Conservation (phyloP, 37 sponge, comb jelly and placozoan genomes). For the Ianthella basta region DNA sequence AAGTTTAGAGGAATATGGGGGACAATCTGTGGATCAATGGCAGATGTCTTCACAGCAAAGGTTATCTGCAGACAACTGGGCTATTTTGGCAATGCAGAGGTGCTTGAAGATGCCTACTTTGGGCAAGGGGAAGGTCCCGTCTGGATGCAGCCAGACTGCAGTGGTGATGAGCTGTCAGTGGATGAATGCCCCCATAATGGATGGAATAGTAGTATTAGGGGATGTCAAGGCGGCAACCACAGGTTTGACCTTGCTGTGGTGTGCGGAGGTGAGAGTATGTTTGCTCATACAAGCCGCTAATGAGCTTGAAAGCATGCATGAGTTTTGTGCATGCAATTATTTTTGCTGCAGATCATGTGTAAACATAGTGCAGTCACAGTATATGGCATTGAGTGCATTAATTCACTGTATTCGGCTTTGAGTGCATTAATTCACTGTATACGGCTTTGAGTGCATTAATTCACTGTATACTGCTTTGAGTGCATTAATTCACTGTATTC, state of each 20-base stretch:
- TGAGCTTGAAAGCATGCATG: no score
- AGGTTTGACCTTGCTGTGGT: not conserved
- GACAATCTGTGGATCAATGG: not conserved
- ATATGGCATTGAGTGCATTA: no score
- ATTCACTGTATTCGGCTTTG: no score
- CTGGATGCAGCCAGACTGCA: not conserved
- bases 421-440: no score
- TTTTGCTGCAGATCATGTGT: no score
- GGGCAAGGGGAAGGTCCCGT: not conserved
- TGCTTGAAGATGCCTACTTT: not conserved
- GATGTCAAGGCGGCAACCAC: not conserved
- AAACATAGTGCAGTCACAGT: no score
- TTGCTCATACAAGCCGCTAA: not conserved
- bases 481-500: no score
- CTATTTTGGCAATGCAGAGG: constrained; percentile 4
- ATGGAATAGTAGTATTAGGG: not conserved
- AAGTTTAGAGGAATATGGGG: not conserved
- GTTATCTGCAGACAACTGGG: constrained; percentile 18
- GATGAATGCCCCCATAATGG: not conserved
- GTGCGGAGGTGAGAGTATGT: constrained; percentile 8
- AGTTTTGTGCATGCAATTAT: no score
- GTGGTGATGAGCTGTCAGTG: not conserved
- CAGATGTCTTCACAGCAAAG: not conserved
- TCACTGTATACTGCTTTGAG: no score
- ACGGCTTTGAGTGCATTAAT: no score